These are phyloP conservation scores for Danio jaintianensis DNA, from an alignment of 2,797 vertebrate species.

Conservation along the genomic window DNA sequence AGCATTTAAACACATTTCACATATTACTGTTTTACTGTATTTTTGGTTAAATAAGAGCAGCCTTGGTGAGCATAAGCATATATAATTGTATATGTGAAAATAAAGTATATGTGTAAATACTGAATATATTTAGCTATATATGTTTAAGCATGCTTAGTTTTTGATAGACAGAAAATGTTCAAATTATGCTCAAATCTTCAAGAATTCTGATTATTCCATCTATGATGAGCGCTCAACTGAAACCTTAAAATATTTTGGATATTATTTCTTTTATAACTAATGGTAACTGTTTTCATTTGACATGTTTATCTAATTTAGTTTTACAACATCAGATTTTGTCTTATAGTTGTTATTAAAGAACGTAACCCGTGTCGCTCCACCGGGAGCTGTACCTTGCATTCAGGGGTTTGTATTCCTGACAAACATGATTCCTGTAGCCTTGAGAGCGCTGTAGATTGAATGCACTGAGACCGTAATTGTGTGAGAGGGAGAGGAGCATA, in stretches of 20 bases:
- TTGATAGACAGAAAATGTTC: background rate
- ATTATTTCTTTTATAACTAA: background rate
- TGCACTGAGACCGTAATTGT: slow-evolving; percentile 2
- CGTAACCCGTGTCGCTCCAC: background rate
- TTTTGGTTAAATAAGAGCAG: background rate
- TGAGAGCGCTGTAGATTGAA: slow-evolving; percentile 9
- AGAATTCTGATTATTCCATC: background rate
- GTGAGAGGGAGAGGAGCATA: slow-evolving; percentile 43
- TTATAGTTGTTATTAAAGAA: background rate
- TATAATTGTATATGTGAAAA: too few species aligned
- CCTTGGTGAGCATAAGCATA: background rate
- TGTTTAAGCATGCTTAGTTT: background rate
- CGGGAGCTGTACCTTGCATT: background rate
- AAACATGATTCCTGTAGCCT: slow-evolving; percentile 3
- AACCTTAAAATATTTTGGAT: background rate
- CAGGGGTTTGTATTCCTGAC: background rate
- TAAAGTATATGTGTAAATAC: background rate
- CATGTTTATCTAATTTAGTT: too few species aligned
- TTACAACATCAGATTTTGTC: background rate
- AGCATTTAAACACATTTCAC: background rate
- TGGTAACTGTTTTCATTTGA: background rate
- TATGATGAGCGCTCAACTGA: background rate
- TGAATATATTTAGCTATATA: background rate
- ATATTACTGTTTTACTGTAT: background rate
- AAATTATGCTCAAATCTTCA: background rate